Conservation (phyloP, 1,140 invertebrate genomes). For the Psilanteris sp. region DNA sequence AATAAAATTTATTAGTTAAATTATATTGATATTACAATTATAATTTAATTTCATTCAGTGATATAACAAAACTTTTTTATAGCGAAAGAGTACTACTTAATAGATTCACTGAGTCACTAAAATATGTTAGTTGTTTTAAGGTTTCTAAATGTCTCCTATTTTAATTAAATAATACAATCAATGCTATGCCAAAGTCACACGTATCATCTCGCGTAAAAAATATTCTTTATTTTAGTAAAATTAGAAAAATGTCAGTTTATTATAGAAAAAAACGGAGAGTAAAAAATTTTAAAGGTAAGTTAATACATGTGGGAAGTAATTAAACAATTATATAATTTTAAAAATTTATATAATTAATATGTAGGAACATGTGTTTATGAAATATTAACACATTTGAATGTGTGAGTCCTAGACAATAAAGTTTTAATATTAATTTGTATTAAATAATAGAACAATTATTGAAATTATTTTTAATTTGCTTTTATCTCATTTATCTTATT, state of each 20-base stretch:
- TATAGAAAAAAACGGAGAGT: slow-evolving; percentile 45
- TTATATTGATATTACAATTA: background rate
- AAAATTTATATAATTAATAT: no score
- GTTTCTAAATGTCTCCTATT: slow-evolving; percentile 48
- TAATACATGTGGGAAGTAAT: background rate
- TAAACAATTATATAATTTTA: no score
- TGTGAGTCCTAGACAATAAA: no score
- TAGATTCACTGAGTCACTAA: slow-evolving; percentile 25
- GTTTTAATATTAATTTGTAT: no score
- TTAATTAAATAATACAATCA: slow-evolving; percentile 56
- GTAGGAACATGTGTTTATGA: no score
- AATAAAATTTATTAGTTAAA: no score
- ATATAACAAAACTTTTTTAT: slow-evolving; percentile 12
- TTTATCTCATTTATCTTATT: no score
- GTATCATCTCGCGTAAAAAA: slow-evolving; percentile 25
- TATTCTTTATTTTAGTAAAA: slow-evolving; percentile 39
- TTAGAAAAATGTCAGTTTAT: slow-evolving; percentile 33
- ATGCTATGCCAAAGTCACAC: slow-evolving; percentile 54
- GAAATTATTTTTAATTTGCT: no score
- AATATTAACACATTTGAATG: no score
- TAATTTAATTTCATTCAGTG: background rate
- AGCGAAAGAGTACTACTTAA: slow-evolving; percentile 10
- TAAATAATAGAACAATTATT: no score
- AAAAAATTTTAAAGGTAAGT: slow-evolving; percentile 46
- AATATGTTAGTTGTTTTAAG: slow-evolving; percentile 36